Evolutionary conservation across 2,888 invertebrate genomes (phyloP).

Genomic region (Drosophila mayaguana): DNA sequence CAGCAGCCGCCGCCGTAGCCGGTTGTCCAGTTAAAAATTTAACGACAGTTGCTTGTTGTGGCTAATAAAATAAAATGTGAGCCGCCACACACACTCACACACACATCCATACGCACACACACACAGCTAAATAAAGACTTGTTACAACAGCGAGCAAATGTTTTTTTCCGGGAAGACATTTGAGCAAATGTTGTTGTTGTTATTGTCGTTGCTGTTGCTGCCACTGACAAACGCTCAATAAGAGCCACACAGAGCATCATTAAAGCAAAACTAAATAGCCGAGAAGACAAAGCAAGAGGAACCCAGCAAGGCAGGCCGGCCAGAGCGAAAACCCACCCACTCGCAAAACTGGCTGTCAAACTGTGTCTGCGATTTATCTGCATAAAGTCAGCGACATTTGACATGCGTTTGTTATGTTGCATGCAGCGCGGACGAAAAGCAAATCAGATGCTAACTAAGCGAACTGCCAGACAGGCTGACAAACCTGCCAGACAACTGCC

Average conservation of each 20-base stretch:
- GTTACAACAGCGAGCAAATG: slow-evolving; percentile 31
- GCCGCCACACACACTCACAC: slow-evolving; percentile 21
- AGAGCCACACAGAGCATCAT: slow-evolving; percentile 56
- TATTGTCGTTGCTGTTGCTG: background rate
- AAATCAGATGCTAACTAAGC: slow-evolving; percentile 56
- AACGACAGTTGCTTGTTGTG: slow-evolving; percentile 44
- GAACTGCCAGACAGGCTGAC: slow-evolving; percentile 43
- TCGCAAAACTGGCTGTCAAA: slow-evolving; percentile 46
- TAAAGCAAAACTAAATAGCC: slow-evolving; percentile 58
- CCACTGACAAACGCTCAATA: slow-evolving; percentile 43
- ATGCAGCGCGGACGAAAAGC: slow-evolving; percentile 23
- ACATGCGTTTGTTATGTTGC: slow-evolving; percentile 68
- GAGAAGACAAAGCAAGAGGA: background rate
- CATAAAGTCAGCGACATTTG: slow-evolving; percentile 69
- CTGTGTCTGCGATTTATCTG: slow-evolving; percentile 61
- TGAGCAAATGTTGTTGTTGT: slow-evolving; percentile 5
- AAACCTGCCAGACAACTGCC: slow-evolving; percentile 44
- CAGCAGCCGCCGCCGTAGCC: background rate
- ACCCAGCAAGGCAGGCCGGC: background rate
- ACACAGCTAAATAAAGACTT: slow-evolving; percentile 14
- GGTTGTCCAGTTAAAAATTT: slow-evolving; percentile 54
- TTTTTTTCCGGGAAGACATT: slow-evolving; percentile 41
- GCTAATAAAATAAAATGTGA: slow-evolving; percentile 50
- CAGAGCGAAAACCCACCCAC: slow-evolving; percentile 46
- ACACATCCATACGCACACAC: slow-evolving; percentile 1